Evolutionary conservation across 2,888 invertebrate species (phyloP), one percentile per base, ranked within the genome.

Genomic region (Chesias legatella): DNA sequence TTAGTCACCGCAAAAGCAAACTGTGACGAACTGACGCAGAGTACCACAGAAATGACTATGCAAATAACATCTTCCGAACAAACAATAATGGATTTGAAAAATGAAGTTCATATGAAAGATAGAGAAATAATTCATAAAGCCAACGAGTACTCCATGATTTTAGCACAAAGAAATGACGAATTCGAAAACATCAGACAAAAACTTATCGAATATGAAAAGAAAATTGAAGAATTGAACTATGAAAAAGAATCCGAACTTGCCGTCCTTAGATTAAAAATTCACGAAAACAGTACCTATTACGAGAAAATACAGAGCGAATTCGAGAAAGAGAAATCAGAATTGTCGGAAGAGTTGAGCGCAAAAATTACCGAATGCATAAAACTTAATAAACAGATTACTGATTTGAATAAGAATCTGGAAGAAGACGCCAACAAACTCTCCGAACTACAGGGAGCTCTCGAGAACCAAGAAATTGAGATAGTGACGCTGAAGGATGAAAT

Each of bases 381-480:
- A 58, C 62, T 90, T 1, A 86, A 88, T 56, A 79, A 77, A 53
- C 81, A 83, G 56, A 80, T 92, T 23, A 64, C 74, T 5, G 91
- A 92, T 47, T 79, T 92, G 31, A 82, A 89, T 43, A 72, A 73
- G 13, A 59, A 88, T 8, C 69, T 90, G 31, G 88, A 90, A 54
- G 91, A 91, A 51, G 88, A 91, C 57, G 77, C 89, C 6, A 79
- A 70, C 22, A 91, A 90, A 60, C 56, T 90, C n/a, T 58, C 67
- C 0, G 92, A 93, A 62, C 73, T 92, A 59, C 90, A 91, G 60
- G 66, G 78, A 1, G 91, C 90, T 0, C 79, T 94, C 33, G 92
- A 93, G 62, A 90, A 88, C 33, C 94, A 94, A 67, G 93, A 93
- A 58, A 73, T 92, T 38, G 94, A 94, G 74, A 93, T 94, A 53